Conservation (phyloP, 2,888 invertebrate species). For the Anaspis maculata region DNA sequence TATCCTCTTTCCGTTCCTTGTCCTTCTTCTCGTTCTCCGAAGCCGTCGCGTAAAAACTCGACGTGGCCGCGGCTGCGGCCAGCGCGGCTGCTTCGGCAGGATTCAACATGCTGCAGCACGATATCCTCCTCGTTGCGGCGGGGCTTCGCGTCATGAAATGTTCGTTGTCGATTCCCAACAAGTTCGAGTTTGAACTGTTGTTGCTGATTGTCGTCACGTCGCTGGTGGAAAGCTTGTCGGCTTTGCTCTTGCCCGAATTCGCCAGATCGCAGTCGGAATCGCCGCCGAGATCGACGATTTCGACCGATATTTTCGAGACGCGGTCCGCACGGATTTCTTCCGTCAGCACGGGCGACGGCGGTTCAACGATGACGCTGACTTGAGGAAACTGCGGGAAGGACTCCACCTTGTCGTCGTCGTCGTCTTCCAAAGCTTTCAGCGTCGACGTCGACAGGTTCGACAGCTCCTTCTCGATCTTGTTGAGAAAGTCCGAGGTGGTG, state of each 20-base stretch:
- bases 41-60: constrained; percentile 43
- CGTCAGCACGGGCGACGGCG: constrained; percentile 63
- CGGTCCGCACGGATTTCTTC: constrained; percentile 40
- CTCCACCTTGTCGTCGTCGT: constrained; percentile 16
- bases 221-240: constrained; percentile 34
- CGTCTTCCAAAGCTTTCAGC: constrained; percentile 24
- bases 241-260: constrained; percentile 30
- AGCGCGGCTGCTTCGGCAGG: constrained; percentile 55
- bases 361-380: constrained; percentile 67
- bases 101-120: constrained; percentile 83
- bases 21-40: constrained; percentile 37
- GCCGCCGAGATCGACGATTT: constrained; percentile 31
- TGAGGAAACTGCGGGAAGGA: constrained; percentile 45
- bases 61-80: constrained; percentile 55
- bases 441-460: constrained; percentile 31
- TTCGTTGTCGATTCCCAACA: constrained; percentile 54
- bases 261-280: constrained; percentile 34
- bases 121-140: constrained; percentile 81
- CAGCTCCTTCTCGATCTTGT: constrained; percentile 36
- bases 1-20: constrained; percentile 35
- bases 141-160: constrained; percentile 67
- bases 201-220: constrained; percentile 33
- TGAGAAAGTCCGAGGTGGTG: constrained; percentile 28
- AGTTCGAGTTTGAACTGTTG: constrained; percentile 51
- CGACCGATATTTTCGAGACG: constrained; percentile 33